Conservation (phyloP, 2,797 vertebrate genomes). For the Tinamus major region DNA sequence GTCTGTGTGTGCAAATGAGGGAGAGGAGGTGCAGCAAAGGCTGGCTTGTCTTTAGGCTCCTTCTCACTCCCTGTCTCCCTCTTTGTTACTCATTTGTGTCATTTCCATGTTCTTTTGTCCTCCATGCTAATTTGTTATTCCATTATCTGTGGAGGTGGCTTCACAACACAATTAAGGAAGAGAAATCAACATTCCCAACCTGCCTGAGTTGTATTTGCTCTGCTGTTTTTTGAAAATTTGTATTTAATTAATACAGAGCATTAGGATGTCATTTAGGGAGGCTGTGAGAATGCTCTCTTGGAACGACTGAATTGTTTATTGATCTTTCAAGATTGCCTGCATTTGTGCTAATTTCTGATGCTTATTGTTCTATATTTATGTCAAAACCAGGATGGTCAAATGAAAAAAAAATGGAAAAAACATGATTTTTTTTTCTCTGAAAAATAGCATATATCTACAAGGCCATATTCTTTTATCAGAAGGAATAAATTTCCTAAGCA, state of each 20-base stretch:
- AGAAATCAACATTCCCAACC: slow-evolving; percentile 56
- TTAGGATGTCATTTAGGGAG: slow-evolving; percentile 27
- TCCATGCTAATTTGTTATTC: slow-evolving; percentile 60
- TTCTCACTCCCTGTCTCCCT: not conserved
- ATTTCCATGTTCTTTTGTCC: slow-evolving; percentile 59
- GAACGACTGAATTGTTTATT: slow-evolving; percentile 2
- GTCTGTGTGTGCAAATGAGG: not conserved
- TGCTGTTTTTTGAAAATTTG: slow-evolving; percentile 33
- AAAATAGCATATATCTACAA: not conserved
- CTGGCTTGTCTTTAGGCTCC: not conserved
- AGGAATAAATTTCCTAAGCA: not conserved
- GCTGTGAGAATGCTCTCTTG: not conserved
- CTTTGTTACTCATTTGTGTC: slow-evolving; percentile 2
- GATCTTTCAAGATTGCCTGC: not conserved
- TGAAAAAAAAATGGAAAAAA: not conserved
- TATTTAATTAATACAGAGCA: slow-evolving; percentile 57
- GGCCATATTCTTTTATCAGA: not conserved
- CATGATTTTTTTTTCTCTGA: not conserved
- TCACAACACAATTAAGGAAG: slow-evolving; percentile 54
- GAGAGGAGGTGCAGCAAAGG: not conserved
- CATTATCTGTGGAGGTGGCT: slow-evolving; percentile 41
- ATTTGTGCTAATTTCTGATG: slow-evolving; percentile 1
- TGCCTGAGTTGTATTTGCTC: slow-evolving; percentile 28
- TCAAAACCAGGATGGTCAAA: not conserved
- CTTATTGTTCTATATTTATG: not conserved